phyloP scores from a whole-genome alignment of 1,140 invertebrate species.

The Pantala flavescens region DNA sequence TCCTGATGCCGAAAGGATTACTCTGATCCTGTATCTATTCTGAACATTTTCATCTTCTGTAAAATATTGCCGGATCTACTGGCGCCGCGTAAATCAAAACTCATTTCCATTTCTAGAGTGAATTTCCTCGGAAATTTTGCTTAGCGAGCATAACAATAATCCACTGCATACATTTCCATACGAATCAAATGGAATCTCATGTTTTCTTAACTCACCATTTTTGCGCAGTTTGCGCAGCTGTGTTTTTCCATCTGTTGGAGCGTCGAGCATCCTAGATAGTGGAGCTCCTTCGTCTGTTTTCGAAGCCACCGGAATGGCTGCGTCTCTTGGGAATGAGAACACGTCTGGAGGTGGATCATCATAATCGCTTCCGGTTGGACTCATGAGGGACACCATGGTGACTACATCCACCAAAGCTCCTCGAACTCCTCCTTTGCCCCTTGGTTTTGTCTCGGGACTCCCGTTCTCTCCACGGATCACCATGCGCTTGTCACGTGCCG shows the following conservation, averaged over 20 bases:
- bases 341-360: conserved; percentile 25
- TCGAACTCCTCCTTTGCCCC: not conserved
- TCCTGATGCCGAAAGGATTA: too few species aligned
- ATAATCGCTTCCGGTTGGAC: conserved; percentile 41
- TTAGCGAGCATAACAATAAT: too few species aligned
- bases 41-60: too few species aligned
- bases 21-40: too few species aligned
- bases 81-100: too few species aligned
- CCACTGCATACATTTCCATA: too few species aligned
- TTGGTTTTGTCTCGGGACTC: not conserved
- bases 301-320: not conserved
- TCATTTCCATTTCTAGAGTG: too few species aligned
- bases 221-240: not conserved
- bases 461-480: conserved; percentile 22
- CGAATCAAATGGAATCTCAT: too few species aligned
- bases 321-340: not conserved
- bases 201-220: not conserved
- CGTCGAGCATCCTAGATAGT: not conserved
- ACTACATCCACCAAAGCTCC: conserved; percentile 33
- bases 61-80: too few species aligned
- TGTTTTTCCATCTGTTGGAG: not conserved
- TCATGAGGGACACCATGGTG: conserved; percentile 45
- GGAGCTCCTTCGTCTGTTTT: not conserved
- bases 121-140: too few species aligned
- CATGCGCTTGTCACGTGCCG: conserved; percentile 30